Evolutionary conservation across 2,113 vertebrate genomes (phyloP), one percentile per base, ranked within the genome.

Genomic region (Gymnarchus niloticus): DNA sequence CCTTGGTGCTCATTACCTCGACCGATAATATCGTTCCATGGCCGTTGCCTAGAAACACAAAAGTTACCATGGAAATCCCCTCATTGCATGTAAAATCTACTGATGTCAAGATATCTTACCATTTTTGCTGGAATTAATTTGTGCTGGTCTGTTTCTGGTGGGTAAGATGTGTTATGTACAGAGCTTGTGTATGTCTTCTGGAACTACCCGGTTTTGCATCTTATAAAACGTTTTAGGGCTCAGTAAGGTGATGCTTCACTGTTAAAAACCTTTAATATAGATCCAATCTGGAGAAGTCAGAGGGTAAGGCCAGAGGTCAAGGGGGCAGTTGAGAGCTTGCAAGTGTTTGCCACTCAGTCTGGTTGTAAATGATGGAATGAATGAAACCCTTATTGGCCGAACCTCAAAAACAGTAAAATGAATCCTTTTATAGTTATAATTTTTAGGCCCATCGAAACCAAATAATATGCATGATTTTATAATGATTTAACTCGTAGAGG

Each of bases 231-330:
- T 73, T 41, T 73, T 73, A 5, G 19, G 19, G 12, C 37, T 73
- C 33, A 9, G 41, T 33, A 73, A 73, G 65, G 12, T 73, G 61
- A 69, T 33, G 37, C 61, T 17, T 37, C 25, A 37, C 28, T 69
- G 37, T 69, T 69, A 17, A 6, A 41, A 73, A 41, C 78, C 86
- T 41, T 65, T 54, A 65, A 54, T 80, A 49, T 51, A 77, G 46
- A 49, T 57, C 23, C 77, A 82, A 59, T 51, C 77, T 85, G 57
- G 3, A 6, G 81, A 77, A 69, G 14, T 56, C 56, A 56, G 48
- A 52, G 23, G 56, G 54, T 84, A 86, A 81, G 85, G n/a, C n/a
- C n/a, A n/a, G n/a, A n/a, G n/a, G n/a, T n/a, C 85, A 85, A 85
- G 86, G 49, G 21, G 37, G 48, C 0, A 21, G 81, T 44, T 65